Conservation (phyloP, 2,888 invertebrate species). For the Chalcosyrphus nemorum region DNA sequence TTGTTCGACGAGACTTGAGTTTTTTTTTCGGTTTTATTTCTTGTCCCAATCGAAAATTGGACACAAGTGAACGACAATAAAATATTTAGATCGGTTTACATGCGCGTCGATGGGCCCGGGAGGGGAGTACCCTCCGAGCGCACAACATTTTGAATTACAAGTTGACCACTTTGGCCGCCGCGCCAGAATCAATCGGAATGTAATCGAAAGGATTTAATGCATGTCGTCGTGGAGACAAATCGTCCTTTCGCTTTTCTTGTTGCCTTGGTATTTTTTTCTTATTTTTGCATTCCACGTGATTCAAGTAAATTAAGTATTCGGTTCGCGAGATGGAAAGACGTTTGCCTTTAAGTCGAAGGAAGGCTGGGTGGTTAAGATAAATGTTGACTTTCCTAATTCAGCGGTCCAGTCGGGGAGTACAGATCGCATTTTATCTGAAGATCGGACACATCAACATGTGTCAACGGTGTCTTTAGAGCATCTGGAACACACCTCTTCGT, state of each 20-base stretch:
- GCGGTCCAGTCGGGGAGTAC: neutral
- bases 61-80: slow-evolving; percentile 73
- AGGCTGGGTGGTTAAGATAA: neutral
- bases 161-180: slow-evolving; percentile 62
- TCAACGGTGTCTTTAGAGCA: slow-evolving; percentile 22
- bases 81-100: slow-evolving; percentile 74
- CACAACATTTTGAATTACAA: slow-evolving; percentile 70
- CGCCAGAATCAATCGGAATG: slow-evolving; percentile 65
- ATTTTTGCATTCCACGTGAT: slow-evolving; percentile 44
- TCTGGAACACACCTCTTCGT: slow-evolving; percentile 11
- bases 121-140: slow-evolving; percentile 7
- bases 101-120: slow-evolving; percentile 39
- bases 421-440: neutral
- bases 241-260: slow-evolving; percentile 60
- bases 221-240: slow-evolving; percentile 62
- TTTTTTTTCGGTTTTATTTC: slow-evolving; percentile 53
- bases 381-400: slow-evolving; percentile 1
- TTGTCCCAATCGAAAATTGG: slow-evolving; percentile 68
- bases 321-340: slow-evolving; percentile 3
- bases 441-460: slow-evolving; percentile 38
- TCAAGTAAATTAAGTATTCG: slow-evolving; percentile 20
- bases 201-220: slow-evolving; percentile 68
- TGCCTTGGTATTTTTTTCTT: neutral
- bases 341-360: neutral
- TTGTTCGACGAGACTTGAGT: slow-evolving; percentile 58